Evolutionary conservation across 2,113 vertebrate genomes (phyloP), one percentile per base, ranked within the genome.

Genomic region (Collichthys lucidus): DNA sequence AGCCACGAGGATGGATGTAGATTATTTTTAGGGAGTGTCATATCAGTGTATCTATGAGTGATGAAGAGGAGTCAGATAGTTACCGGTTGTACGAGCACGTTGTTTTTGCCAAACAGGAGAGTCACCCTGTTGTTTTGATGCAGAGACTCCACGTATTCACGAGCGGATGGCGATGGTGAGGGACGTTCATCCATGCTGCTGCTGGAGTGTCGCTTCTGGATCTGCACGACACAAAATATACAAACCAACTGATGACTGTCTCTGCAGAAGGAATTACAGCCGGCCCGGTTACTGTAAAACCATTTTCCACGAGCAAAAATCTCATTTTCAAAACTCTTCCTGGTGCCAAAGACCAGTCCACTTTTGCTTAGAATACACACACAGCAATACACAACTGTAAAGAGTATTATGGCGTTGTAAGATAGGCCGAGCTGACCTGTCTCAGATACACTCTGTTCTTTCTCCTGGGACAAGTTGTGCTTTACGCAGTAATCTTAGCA

Each of bases 171-270:
- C 0, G 97, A 97, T 29, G 98, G 95, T 0, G 97, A 96, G 4
- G 94, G 90, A 3, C 98, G 95, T 89, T 99, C 98, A 0, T 99
- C 98, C 96, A 99, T 97, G 80, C 98, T 99, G 86, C 96, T 96
- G 44, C 98, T 99, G 0, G 98, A 99, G 76, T 98, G 97, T 22
- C 98, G 95, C 77, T 99, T 99, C 96, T 99, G 98, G 88, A 99
- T 98, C 98, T 99, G 76, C 12, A 91, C 24, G 10, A n/a, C 26
- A 75, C 52, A 29, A 83, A 60, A 35, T 44, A 49, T 17, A 0
- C 3, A 20, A 49, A 53, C 22, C 26, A 11, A 49, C 17, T 12
- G 40, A 82, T 70, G 53, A 62, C 31, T 31, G 52, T 74, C 75
- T 76, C 20, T 29, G 26, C 59, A 29, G 17, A 62, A 70, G 56